These are phyloP conservation scores for Cherax quadricarinatus DNA, from an alignment of 1,140 invertebrate genomes.

Conservation along the genomic window DNA sequence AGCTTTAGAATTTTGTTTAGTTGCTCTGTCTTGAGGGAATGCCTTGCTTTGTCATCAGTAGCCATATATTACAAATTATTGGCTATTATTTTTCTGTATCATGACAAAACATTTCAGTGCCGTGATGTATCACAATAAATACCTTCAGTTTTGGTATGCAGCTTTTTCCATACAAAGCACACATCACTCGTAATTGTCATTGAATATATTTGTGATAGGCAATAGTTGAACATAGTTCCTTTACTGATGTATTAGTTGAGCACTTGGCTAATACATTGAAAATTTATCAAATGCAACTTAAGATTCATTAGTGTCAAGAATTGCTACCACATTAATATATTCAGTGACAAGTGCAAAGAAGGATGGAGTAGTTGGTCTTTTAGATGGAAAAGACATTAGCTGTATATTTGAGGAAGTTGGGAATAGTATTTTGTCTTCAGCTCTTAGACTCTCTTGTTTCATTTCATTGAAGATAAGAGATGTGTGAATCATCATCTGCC, in stretches of 20 bases:
- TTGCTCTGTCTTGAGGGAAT: not conserved
- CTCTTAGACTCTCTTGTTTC: too few species aligned
- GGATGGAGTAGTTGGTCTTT: too few species aligned
- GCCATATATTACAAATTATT: slow-evolving; percentile 17
- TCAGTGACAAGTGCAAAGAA: too few species aligned
- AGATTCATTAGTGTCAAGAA: not conserved
- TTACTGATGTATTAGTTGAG: not conserved
- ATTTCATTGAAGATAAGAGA: not conserved
- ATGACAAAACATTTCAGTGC: not conserved
- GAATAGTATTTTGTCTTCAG: not conserved
- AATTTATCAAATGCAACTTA: not conserved
- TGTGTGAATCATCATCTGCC: too few species aligned
- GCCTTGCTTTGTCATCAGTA: not conserved
- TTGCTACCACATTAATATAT: not conserved
- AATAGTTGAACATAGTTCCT: not conserved
- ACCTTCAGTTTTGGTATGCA: not conserved
- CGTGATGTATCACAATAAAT: not conserved
- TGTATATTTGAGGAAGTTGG: not conserved
- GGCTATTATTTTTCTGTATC: not conserved
- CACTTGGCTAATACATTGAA: not conserved
- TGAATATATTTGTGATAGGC: not conserved
- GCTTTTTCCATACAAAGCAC: not conserved
- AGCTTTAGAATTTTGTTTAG: not conserved
- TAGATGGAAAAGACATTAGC: too few species aligned
- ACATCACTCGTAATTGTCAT: not conserved